Base-by-base conservation (phyloP, 2,797 vertebrate genomes). In the Enteromius radiatus region DNA sequence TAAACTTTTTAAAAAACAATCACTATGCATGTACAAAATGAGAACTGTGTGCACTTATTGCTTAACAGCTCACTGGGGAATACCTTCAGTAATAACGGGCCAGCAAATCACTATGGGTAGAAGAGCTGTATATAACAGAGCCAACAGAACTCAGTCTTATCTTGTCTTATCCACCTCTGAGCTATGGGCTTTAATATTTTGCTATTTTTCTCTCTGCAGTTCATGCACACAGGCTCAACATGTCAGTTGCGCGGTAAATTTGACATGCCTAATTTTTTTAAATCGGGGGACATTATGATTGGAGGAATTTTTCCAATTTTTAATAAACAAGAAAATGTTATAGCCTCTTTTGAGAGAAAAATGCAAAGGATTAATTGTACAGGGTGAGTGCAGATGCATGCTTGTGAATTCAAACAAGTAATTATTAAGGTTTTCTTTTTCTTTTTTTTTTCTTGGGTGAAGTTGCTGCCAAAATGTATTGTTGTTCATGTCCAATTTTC, bases 251-350 rank as follows among this genome's bases (percentile, higher is more conserved):
- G 91, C 0, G 84, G 85, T 41, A 89, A 82, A 36, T 94, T 94
- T 85, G 71, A 90, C 41, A 91, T 93, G 91, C 87, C 86, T 31
- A 87, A 89, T 79, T 88, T 94, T 73, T 92, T 90, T 59, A 90
- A 91, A 78, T 61, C 82, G 33, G 94, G 94, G 54, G 91, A 94
- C 52, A 87, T 95, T 52, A 93, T 93, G 91, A 92, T 95, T 0
- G 94, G 93, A n/a, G 94, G 94, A 1, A 94, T 95, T 88, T 95
- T 95, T 59, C 94, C 94, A 0, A 71, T 95, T 88, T 94, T 90
- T 26, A 93, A 92, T 87, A 94, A 94, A 91, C 92, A 95, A 54
- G 81, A 92, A 33, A 59, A 81, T 68, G 86, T 64, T 38, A 84
- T 83, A n/a, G 65, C 52, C 11, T 88, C 81, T 0, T 95, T 91